A percentile compares a stretch with the other conserved stretches of the same genome.
phyloP scores from a whole-genome alignment of 2,888 invertebrate species.

The Ichneumoninae sp. region DNA sequence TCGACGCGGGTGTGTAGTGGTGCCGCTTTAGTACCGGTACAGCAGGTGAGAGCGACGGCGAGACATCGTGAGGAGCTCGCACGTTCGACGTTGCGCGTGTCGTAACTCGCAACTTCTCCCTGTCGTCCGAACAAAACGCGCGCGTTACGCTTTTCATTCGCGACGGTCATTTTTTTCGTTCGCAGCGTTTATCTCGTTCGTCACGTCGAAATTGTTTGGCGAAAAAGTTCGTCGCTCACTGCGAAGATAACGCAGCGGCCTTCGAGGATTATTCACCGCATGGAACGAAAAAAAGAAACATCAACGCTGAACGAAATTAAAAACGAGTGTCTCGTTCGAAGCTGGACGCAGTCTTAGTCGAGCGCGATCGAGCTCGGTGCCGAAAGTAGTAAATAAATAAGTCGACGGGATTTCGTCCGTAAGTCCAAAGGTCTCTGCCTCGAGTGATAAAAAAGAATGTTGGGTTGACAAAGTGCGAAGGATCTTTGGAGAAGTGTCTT shows the following conservation, averaged over 20 bases:
- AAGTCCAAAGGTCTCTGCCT: no score
- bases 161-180: neutral
- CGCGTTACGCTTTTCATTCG: neutral
- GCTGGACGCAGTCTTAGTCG: neutral
- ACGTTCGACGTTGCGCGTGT: slow-evolving; percentile 50
- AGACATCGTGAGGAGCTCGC: slow-evolving; percentile 19
- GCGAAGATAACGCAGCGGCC: neutral
- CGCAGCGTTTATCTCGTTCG: no score
- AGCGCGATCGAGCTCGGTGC: neutral
- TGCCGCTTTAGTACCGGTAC: slow-evolving; percentile 64
- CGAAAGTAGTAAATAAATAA: no score
- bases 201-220: neutral
- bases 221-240: slow-evolving; percentile 13
- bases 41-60: slow-evolving; percentile 49
- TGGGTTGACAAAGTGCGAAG: neutral
- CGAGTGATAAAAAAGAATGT: neutral
- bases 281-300: neutral
- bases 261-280: slow-evolving; percentile 25
- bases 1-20: slow-evolving; percentile 69
- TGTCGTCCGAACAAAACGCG: neutral
- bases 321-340: neutral
- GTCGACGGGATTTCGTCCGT: no score
- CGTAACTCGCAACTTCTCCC: slow-evolving; percentile 9
- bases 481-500: slow-evolving; percentile 11
- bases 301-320: neutral